These are phyloP conservation scores for Aporrectodea caliginosa DNA, from an alignment of 1,140 invertebrate genomes.

Conservation along the genomic window DNA sequence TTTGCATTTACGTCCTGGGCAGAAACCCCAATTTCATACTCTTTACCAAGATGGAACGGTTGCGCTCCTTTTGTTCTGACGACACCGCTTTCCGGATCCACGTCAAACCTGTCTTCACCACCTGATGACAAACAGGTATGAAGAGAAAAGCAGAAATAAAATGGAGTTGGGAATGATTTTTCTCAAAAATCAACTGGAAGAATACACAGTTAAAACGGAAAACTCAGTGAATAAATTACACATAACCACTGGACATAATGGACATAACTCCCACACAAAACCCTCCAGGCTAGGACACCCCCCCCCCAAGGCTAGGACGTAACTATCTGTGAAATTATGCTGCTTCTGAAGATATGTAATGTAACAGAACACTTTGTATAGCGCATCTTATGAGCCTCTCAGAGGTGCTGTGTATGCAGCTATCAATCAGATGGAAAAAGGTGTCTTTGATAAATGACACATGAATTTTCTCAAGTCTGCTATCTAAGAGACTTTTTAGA, in stretches of 20 bases:
- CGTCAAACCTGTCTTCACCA: slow-evolving; percentile 31
- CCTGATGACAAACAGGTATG: slow-evolving; percentile 14
- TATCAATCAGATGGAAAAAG: neutral
- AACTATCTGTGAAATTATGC: neutral
- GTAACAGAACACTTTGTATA: neutral
- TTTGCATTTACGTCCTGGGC: slow-evolving; percentile 21
- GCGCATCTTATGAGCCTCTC: neutral
- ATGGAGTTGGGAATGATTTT: neutral
- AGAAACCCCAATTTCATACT: slow-evolving; percentile 33
- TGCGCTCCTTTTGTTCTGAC: slow-evolving; percentile 25
- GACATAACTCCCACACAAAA: neutral
- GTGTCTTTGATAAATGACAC: too few relatives aligned
- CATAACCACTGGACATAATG: neutral
- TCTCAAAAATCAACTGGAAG: neutral
- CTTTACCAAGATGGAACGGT: slow-evolving; percentile 27
- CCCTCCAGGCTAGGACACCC: too few relatives aligned
- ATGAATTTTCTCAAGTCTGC: too few relatives aligned
- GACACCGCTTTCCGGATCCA: slow-evolving; percentile 29
- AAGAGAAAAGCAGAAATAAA: neutral
- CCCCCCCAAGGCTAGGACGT: too few relatives aligned
- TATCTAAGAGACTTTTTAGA: too few relatives aligned
- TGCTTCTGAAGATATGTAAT: neutral
- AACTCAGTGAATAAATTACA: neutral
- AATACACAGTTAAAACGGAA: neutral
- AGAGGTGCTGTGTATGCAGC: neutral